A percentile compares a stretch with the other conserved stretches of the same genome.
Conservation (phyloP, 2,797 vertebrate genomes). For the Lagorchestes hirsutus region DNA sequence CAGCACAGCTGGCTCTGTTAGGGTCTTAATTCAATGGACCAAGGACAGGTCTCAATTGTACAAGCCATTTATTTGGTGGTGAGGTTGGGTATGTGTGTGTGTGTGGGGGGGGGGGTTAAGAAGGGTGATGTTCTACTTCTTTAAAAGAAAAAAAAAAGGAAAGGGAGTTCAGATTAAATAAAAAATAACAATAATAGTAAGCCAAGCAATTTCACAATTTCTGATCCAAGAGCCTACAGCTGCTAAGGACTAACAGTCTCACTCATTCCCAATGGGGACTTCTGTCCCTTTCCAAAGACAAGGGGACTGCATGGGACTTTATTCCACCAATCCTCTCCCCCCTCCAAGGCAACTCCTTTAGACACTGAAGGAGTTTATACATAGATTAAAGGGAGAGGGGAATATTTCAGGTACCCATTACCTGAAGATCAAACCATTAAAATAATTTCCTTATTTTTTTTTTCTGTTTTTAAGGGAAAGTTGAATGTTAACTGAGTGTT, state of each 20-base stretch:
- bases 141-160: conserved; percentile 63
- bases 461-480: conserved; percentile 68
- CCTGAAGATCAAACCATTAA: conserved; percentile 53
- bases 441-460: conserved; percentile 47
- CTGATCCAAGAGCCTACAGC: conserved; percentile 80
- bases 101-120: not conserved
- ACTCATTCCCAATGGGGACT: conserved; percentile 76
- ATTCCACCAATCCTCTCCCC: too few relatives aligned
- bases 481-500: conserved; percentile 70
- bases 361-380: conserved; percentile 54
- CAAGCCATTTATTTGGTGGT: conserved; percentile 81
- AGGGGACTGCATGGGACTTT: conserved; percentile 56
- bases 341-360: conserved; percentile 7
- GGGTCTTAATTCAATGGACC: conserved; percentile 85
- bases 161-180: conserved; percentile 24
- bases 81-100: conserved; percentile 6
- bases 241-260: conserved; percentile 71
- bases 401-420: conserved; percentile 46
- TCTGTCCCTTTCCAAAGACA: conserved; percentile 70
- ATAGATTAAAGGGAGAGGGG: conserved; percentile 10
- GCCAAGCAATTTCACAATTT: conserved; percentile 81
- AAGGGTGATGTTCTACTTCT: conserved; percentile 57
- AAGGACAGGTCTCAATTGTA: conserved; percentile 83
- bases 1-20: conserved; percentile 86
- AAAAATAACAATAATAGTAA: conserved; percentile 42